phyloP scores from a whole-genome alignment of 2,797 vertebrate species.

The Distichodus sexfasciatus region DNA sequence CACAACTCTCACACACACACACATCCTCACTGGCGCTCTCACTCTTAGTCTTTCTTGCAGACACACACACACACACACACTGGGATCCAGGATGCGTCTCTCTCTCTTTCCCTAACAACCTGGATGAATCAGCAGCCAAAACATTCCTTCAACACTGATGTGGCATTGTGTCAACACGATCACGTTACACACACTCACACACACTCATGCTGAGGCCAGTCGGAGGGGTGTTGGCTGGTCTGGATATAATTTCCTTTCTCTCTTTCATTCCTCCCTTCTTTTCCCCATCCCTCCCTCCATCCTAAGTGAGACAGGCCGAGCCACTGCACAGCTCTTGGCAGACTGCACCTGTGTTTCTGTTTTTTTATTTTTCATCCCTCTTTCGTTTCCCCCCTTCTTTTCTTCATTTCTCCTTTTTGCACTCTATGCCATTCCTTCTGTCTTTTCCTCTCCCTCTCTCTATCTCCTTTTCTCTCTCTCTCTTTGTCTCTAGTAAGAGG shows the following conservation, averaged over 20 bases:
- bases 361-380: no score
- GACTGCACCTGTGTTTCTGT: no score
- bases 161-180: slow-evolving; percentile 51
- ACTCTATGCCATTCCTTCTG: no score
- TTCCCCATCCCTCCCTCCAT: not conserved
- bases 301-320: no score
- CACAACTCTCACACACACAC: slow-evolving; percentile 27
- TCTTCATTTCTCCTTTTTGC: no score
- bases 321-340: no score
- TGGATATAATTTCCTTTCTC: slow-evolving; percentile 41
- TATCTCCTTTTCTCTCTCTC: slow-evolving; percentile 4
- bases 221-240: slow-evolving; percentile 31
- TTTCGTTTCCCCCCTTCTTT: no score
- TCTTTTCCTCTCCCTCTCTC: not conserved
- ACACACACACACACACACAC: slow-evolving; percentile 17
- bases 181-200: slow-evolving; percentile 44
- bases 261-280: no score
- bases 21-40: slow-evolving; percentile 1
- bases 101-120: slow-evolving; percentile 15
- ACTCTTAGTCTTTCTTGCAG: no score
- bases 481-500: no score
- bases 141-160: slow-evolving; percentile 51
- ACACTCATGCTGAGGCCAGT: slow-evolving; percentile 31
- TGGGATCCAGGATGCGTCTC: not conserved
- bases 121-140: slow-evolving; percentile 41